phyloP scores from a whole-genome alignment of 2,888 invertebrate genomes.

The Drosophila prostipennis region DNA sequence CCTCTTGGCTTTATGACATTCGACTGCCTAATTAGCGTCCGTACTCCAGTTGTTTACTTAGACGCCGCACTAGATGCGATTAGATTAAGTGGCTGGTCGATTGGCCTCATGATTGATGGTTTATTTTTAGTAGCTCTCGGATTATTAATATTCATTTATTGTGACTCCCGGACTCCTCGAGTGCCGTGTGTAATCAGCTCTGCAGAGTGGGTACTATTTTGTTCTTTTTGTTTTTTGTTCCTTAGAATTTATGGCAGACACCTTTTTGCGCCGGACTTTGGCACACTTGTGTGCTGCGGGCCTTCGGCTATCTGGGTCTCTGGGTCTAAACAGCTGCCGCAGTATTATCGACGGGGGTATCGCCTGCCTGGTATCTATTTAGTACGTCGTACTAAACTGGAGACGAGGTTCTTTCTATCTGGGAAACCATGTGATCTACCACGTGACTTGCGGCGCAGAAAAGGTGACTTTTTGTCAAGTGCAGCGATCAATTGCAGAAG shows the following conservation, averaged over 20 bases:
- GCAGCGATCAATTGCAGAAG: neutral
- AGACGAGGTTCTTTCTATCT: neutral
- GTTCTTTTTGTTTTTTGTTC: slow-evolving; percentile 10
- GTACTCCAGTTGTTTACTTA: slow-evolving; percentile 70
- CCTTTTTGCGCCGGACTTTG: slow-evolving; percentile 57
- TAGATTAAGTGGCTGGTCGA: slow-evolving; percentile 58
- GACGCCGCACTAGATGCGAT: slow-evolving; percentile 70
- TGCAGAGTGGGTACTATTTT: neutral
- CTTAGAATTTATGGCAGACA: slow-evolving; percentile 43
- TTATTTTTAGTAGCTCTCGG: slow-evolving; percentile 70
- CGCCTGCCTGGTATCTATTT: slow-evolving; percentile 11
- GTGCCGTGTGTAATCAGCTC: slow-evolving; percentile 54
- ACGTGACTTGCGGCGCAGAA: slow-evolving; percentile 28
- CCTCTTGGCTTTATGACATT: slow-evolving; percentile 33
- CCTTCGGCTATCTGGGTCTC: slow-evolving; percentile 20
- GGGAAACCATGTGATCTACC: slow-evolving; percentile 25
- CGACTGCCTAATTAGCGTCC: slow-evolving; percentile 34
- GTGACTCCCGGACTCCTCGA: slow-evolving; percentile 40
- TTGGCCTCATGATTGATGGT: slow-evolving; percentile 68
- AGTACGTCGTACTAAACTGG: slow-evolving; percentile 11
- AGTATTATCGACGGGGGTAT: slow-evolving; percentile 23
- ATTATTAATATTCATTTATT: slow-evolving; percentile 67
- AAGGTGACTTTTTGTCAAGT: neutral
- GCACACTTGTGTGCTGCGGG: slow-evolving; percentile 29
- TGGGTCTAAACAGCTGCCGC: slow-evolving; percentile 11